Base-by-base conservation (phyloP, 30 jellyfish, hydroid and myxozoan species). In the Mastigias papua region DNA sequence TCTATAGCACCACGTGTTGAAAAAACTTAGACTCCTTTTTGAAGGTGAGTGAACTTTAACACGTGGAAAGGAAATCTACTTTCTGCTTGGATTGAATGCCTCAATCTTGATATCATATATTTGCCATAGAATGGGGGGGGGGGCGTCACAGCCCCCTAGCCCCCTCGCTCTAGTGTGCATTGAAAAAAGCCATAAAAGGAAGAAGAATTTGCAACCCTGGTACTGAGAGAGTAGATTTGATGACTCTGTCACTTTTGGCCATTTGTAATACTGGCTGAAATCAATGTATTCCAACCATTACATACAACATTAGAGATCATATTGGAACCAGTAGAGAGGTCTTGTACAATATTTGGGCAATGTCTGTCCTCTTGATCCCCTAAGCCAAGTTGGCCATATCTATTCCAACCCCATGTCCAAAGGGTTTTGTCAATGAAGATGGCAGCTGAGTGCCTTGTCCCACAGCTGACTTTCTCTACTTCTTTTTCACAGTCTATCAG, bases 341-440 rank as follows among this genome's bases (percentile, higher is more conserved):
- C 23, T 10, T 72, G 58, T 0, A 82, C 69, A 64, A 26, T 75
- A 2, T 30, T 82, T 29, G 97, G 97, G 70, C 64, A 50, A 60
- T 76, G 88, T 31, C 88, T 37, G 73, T 86, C 87, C 21, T 2
- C 25, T 65, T 26, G 49, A 69, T 95, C 93, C 21, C 96, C 97
- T 33, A 78, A 98, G 26, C 97, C 96, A 33, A 96, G 69, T 46
- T 96, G 99, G 22, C 98, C 98, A 78, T 92, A 92, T 10, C 92
- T 96, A 86, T 96, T 96, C 98, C 98, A 96, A 15, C 99, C 99
- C 99, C 99, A 96, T 17, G 98, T 81, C 89, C 90, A 96, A 20
- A 92, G 32, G 9, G 63, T 37, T 37, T 93, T 97, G 35, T 48
- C 89, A 20, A 32, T 73, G 13, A 82, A 50, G 2, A 92, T 90